phyloP scores from a whole-genome alignment of 2,113 vertebrate genomes.

The Baryphthengus martii region DNA sequence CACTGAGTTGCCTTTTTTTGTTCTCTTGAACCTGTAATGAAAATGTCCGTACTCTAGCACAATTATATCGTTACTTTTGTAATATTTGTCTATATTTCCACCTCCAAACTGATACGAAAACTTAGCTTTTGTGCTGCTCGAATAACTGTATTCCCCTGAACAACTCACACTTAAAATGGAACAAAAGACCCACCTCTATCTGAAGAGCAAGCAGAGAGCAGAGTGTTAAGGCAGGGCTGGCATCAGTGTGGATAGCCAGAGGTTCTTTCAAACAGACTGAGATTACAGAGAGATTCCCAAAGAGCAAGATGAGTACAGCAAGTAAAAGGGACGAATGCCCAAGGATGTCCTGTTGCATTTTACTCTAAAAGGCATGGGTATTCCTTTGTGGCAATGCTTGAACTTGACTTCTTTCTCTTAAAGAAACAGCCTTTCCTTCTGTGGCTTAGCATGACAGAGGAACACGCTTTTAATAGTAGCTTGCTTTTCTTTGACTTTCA shows the following conservation, averaged over 20 bases:
- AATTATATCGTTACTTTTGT: background rate
- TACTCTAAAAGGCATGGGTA: background rate
- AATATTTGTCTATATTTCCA: background rate
- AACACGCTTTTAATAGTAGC: background rate
- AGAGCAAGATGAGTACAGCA: background rate
- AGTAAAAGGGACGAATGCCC: background rate
- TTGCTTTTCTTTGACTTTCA: background rate
- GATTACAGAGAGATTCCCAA: background rate
- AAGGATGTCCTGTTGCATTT: background rate
- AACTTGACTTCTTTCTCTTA: background rate
- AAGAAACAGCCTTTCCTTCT: background rate
- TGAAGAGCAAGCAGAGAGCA: background rate
- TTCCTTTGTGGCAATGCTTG: background rate
- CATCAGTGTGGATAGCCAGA: background rate
- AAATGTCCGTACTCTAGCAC: background rate
- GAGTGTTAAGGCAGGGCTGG: background rate
- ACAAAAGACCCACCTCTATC: background rate
- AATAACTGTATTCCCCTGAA: background rate
- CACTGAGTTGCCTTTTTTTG: background rate
- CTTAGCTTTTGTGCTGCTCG: background rate
- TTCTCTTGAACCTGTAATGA: background rate
- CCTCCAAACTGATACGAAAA: background rate
- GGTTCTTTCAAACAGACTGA: background rate
- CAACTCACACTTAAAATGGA: background rate
- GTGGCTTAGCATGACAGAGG: background rate